Conservation (phyloP, 2,797 vertebrate species). For the Anguilla obscura region DNA sequence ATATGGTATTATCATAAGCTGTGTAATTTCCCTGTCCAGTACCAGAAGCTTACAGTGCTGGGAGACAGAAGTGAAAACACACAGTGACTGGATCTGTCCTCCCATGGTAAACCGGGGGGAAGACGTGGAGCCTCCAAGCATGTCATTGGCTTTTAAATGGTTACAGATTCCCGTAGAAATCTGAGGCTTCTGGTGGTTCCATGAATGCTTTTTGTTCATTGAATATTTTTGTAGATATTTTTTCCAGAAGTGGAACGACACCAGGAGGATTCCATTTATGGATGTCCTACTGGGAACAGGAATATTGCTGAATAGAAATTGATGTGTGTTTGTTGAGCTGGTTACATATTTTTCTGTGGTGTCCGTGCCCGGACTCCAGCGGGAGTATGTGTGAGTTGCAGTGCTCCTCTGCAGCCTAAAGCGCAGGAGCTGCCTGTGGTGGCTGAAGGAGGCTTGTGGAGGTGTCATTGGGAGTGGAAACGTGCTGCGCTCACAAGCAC, state of each 20-base stretch:
- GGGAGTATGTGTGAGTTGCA: conserved; percentile 10
- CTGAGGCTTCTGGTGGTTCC: conserved; percentile 20
- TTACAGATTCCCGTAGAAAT: conserved; percentile 48
- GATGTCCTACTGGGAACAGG: neutral
- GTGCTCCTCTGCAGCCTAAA: conserved; percentile 28
- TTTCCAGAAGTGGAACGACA: neutral
- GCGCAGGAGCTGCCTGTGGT: neutral
- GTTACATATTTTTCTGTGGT: neutral
- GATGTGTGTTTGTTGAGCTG: neutral
- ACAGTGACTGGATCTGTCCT: neutral
- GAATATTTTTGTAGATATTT: neutral
- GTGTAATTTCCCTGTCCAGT: conserved; percentile 7
- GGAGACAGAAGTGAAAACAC: neutral
- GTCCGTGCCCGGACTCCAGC: neutral
- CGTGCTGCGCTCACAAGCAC: conserved; percentile 21
- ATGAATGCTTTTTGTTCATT: neutral
- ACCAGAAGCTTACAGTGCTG: neutral
- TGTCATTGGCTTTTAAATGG: conserved; percentile 39
- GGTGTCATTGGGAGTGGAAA: neutral
- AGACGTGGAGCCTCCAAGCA: conserved; percentile 42
- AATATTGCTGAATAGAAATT: neutral
- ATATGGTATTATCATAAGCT: neutral
- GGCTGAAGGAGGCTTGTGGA: neutral
- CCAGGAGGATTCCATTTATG: neutral
- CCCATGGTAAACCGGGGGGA: conserved; percentile 40